Percentiles rank a stretch among this genome's conserved stretches.
phyloP scores from a whole-genome alignment of 2,888 invertebrate genomes.

The Ametastegia equiseti region DNA sequence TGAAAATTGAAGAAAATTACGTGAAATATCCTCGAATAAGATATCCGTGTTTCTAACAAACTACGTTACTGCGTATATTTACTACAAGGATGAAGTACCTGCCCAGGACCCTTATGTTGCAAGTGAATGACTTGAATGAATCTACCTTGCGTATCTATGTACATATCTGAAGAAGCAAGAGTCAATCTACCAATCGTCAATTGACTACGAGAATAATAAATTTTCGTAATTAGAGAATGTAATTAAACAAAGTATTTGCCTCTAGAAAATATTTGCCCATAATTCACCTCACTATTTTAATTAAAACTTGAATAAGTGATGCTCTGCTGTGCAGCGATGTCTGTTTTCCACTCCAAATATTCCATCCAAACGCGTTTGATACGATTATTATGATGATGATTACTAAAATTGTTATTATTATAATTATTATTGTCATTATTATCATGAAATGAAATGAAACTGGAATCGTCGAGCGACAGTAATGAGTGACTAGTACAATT shows the following conservation, averaged over 20 bases:
- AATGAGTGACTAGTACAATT: neutral
- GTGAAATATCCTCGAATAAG: too few relatives aligned
- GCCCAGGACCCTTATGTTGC: too few relatives aligned
- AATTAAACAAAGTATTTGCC: neutral
- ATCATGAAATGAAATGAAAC: neutral
- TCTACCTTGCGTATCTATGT: neutral
- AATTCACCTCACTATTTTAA: slow-evolving; percentile 8
- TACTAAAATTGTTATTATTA: neutral
- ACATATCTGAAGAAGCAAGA: neutral
- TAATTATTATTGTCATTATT: neutral
- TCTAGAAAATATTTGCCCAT: neutral
- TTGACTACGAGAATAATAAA: neutral
- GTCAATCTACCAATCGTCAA: neutral
- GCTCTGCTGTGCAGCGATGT: neutral
- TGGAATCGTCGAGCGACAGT: neutral
- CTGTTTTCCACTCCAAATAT: slow-evolving; percentile 15
- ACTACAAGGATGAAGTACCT: too few relatives aligned
- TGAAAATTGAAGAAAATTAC: too few relatives aligned
- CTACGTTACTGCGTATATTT: too few relatives aligned
- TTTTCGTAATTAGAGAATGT: neutral
- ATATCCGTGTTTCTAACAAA: too few relatives aligned
- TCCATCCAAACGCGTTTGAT: slow-evolving; percentile 23
- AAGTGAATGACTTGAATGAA: neutral
- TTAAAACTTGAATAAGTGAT: slow-evolving; percentile 28
- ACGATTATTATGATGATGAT: neutral